These are phyloP conservation scores for Melanargia galathea DNA, from an alignment of 2,888 invertebrate genomes.

Conservation along the genomic window DNA sequence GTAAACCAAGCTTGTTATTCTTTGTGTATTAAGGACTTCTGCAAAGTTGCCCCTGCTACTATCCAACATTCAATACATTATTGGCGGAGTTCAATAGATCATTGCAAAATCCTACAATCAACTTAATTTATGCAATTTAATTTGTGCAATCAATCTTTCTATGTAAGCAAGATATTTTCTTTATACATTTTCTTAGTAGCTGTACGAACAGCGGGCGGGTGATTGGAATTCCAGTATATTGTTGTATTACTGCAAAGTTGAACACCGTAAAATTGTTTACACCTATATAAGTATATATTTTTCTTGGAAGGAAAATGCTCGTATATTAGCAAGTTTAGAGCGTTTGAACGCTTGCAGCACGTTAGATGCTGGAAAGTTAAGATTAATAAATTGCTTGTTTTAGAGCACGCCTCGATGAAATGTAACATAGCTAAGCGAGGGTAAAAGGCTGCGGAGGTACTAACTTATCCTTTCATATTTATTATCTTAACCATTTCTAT, in stretches of 20 bases:
- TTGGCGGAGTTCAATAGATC: background rate
- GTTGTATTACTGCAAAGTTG: constrained; percentile 13
- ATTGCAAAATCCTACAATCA: background rate
- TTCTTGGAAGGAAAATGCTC: constrained; percentile 24
- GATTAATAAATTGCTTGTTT: constrained; percentile 14
- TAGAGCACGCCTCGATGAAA: constrained; percentile 1
- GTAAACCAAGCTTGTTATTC: too few species aligned
- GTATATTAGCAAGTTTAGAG: constrained; percentile 27
- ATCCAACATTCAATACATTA: background rate
- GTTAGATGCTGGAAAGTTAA: constrained; percentile 4
- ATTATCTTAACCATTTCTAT: too few species aligned
- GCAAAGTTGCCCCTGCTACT: background rate
- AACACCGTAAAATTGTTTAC: constrained; percentile 22
- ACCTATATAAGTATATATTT: constrained; percentile 19
- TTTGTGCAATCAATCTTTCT: background rate
- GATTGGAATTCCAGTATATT: constrained; percentile 8
- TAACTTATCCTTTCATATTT: background rate
- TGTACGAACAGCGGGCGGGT: background rate
- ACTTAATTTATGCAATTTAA: too few species aligned
- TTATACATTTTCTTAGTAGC: background rate
- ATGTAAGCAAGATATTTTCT: background rate
- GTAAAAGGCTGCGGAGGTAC: background rate
- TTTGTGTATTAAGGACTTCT: background rate
- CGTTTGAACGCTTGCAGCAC: constrained; percentile 18
- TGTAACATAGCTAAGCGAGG: background rate